phyloP scores from a whole-genome alignment of 1,140 invertebrate genomes.

The Drosophila baimaii region DNA sequence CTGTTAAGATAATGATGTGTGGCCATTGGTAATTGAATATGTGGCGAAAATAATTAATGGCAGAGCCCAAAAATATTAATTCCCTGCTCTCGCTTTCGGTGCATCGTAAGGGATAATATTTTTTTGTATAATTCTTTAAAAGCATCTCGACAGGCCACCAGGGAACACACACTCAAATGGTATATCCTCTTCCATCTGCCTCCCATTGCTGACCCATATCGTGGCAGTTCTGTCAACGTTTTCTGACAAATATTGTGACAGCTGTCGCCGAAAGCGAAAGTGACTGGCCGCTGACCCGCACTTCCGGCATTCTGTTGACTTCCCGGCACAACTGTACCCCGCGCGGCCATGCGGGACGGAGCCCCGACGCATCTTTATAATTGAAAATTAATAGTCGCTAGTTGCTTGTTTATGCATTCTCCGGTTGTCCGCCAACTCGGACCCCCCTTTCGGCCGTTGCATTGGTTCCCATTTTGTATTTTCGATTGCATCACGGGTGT shows the following conservation, averaged over 20 bases:
- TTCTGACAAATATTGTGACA: conserved; percentile 61
- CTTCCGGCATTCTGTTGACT: conserved; percentile 41
- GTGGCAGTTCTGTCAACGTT: conserved; percentile 50
- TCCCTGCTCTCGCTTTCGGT: background rate
- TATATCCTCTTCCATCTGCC: conserved; percentile 24
- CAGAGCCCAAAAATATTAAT: conserved; percentile 2
- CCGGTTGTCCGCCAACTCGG: background rate
- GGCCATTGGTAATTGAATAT: conserved; percentile 54
- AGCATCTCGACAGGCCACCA: conserved; percentile 7
- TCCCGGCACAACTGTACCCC: conserved; percentile 34
- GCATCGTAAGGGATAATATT: conserved; percentile 4
- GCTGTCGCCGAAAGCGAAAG: conserved; percentile 53
- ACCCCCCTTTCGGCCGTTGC: conserved; percentile 31
- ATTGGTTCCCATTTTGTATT: conserved; percentile 50
- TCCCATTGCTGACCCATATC: conserved; percentile 51
- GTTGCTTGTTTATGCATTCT: conserved; percentile 71
- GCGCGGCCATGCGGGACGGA: background rate
- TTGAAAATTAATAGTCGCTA: conserved; percentile 78
- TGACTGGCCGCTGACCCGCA: conserved; percentile 47
- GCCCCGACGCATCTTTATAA: conserved; percentile 57
- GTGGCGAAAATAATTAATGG: conserved; percentile 42
- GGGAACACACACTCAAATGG: background rate
- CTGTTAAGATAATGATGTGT: conserved; percentile 37
- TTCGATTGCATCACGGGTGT: conserved; percentile 44
- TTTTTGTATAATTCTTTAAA: conserved; percentile 2